Evolutionary conservation across 2,113 vertebrate genomes (phyloP).

Genomic region (Petaurus breviceps): DNA sequence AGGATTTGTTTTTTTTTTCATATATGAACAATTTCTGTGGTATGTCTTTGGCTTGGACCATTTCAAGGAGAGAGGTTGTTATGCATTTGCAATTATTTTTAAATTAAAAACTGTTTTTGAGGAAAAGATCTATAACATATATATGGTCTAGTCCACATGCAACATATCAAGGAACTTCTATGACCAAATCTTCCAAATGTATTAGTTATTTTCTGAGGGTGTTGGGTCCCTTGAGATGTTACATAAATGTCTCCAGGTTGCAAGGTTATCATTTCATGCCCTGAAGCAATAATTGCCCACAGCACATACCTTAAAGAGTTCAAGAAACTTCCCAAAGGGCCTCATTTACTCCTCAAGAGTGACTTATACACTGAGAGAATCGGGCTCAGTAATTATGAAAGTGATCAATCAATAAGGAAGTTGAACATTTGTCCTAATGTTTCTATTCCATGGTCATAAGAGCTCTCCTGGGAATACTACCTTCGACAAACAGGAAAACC

Average conservation of each 20-base stretch:
- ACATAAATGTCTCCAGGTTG: constrained; percentile 28
- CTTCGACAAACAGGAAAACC: background rate
- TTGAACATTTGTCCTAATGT: constrained; percentile 29
- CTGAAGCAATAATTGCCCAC: constrained; percentile 54
- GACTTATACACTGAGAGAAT: constrained; percentile 12
- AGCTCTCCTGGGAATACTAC: background rate
- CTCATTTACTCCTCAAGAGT: constrained; percentile 31
- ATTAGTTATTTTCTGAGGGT: constrained; percentile 15
- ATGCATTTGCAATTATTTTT: background rate
- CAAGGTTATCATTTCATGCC: background rate
- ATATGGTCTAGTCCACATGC: background rate
- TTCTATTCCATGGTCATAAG: constrained; percentile 2
- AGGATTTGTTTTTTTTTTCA: background rate
- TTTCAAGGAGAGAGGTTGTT: background rate
- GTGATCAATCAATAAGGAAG: constrained; percentile 35
- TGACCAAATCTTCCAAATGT: constrained; percentile 18
- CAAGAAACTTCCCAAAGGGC: constrained; percentile 51
- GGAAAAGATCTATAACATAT: background rate
- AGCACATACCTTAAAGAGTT: constrained; percentile 33
- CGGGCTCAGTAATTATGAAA: constrained; percentile 41
- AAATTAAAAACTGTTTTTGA: constrained; percentile 11
- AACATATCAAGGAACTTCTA: background rate
- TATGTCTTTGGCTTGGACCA: background rate
- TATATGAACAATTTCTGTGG: background rate
- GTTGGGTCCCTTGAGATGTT: constrained; percentile 39